Evolutionary conservation across 2,113 vertebrate species (phyloP).

Genomic region (Paramormyrops kingsleyae): DNA sequence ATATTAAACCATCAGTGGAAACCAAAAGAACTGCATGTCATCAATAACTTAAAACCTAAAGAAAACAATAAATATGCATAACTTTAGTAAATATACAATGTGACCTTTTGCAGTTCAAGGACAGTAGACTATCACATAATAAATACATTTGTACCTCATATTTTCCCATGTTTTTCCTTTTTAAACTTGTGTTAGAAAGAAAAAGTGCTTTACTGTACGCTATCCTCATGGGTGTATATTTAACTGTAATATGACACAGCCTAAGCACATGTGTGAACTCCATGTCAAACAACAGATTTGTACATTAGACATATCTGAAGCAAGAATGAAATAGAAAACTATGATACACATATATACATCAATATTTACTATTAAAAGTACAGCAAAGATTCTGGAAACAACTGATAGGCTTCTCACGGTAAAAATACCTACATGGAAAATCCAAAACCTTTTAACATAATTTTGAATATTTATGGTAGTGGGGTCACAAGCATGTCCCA

Average conservation of each 20-base stretch:
- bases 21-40: slow-evolving; percentile 43
- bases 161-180: slow-evolving; percentile 17
- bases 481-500: background rate
- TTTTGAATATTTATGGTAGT: background rate
- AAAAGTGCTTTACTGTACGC: slow-evolving; percentile 56
- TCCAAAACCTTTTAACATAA: background rate
- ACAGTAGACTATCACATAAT: slow-evolving; percentile 59
- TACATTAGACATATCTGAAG: slow-evolving; percentile 14
- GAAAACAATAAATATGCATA: slow-evolving; percentile 67
- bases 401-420: background rate
- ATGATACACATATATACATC: slow-evolving; percentile 24
- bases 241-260: slow-evolving; percentile 11
- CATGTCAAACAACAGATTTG: slow-evolving; percentile 13
- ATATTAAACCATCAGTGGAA: slow-evolving; percentile 36
- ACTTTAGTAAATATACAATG: slow-evolving; percentile 60
- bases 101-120: slow-evolving; percentile 49
- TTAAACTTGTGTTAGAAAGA: slow-evolving; percentile 32
- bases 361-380: slow-evolving; percentile 13
- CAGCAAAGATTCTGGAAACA: slow-evolving; percentile 26
- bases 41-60: slow-evolving; percentile 62
- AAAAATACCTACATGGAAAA: slow-evolving; percentile 15
- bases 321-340: slow-evolving; percentile 19
- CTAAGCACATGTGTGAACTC: slow-evolving; percentile 17
- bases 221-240: background rate
- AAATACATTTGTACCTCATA: slow-evolving; percentile 31